phyloP scores from a whole-genome alignment of 2,888 invertebrate species.

The Trichogramma dendrolimi region DNA sequence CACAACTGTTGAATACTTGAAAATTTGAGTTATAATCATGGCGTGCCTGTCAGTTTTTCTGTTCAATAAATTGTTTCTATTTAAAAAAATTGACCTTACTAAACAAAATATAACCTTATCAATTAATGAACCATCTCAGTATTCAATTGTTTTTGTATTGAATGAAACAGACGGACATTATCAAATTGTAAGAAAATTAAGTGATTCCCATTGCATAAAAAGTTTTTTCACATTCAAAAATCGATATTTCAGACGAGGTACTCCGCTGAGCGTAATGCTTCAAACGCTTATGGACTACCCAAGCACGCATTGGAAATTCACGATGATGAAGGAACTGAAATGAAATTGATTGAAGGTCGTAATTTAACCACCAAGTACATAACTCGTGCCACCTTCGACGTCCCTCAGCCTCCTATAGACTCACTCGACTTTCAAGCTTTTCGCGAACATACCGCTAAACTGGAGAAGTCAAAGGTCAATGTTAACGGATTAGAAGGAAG shows the following conservation, averaged over 20 bases:
- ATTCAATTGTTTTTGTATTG: no score
- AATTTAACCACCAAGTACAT: conserved; percentile 42
- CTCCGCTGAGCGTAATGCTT: conserved; percentile 39
- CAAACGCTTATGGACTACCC: conserved; percentile 39
- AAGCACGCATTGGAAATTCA: conserved; percentile 42
- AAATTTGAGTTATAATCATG: no score
- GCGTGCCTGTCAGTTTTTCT: no score
- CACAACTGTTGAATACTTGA: no score
- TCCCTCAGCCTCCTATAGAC: conserved; percentile 46
- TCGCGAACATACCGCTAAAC: conserved; percentile 41
- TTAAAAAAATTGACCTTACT: no score
- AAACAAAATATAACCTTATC: no score
- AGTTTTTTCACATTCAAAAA: neutral
- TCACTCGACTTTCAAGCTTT: conserved; percentile 45
- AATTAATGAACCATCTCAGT: no score
- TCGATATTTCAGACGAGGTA: neutral
- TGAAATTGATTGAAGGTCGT: conserved; percentile 50
- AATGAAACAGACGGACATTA: no score
- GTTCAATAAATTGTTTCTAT: no score
- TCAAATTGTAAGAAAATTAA: no score
- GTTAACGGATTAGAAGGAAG: conserved; percentile 39
- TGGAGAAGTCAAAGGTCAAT: conserved; percentile 45
- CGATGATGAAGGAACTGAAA: conserved; percentile 50
- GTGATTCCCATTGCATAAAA: no score
- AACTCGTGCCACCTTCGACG: conserved; percentile 45